Percentiles rank a stretch among this genome's conserved stretches.
These are phyloP conservation scores for Stichopus horrens DNA, from an alignment of 53 echinoderm and acorn worm genomes.

Conservation along the genomic window DNA sequence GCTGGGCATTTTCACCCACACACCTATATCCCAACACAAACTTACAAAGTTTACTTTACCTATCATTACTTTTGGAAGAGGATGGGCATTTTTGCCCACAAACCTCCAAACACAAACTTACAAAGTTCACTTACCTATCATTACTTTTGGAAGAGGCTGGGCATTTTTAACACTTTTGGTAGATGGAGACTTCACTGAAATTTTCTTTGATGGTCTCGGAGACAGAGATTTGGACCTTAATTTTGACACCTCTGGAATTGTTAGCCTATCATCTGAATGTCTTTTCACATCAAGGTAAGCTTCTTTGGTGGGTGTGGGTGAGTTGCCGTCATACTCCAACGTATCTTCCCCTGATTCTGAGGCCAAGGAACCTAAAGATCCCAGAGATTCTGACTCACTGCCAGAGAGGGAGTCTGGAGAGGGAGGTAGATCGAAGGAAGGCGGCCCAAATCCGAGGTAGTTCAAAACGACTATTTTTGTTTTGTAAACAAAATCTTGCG, in stretches of 20 bases:
- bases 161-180: slow-evolving; percentile 22
- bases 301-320: not conserved
- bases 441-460: slow-evolving; percentile 75
- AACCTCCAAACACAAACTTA: too few species aligned
- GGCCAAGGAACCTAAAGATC: not conserved
- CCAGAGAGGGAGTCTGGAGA: slow-evolving; percentile 37
- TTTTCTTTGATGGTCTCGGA: slow-evolving; percentile 3
- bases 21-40: too few species aligned
- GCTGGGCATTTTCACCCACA: not conserved
- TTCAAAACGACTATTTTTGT: slow-evolving; percentile 91
- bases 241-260: not conserved
- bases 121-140: not conserved
- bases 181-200: not conserved
- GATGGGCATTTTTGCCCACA: too few species aligned
- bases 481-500: slow-evolving; percentile 80
- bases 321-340: not conserved
- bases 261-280: not conserved
- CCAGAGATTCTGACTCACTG: slow-evolving; percentile 21
- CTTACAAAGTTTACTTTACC: not conserved
- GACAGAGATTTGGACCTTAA: slow-evolving; percentile 35
- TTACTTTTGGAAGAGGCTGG: not conserved
- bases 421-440: slow-evolving; percentile 55
- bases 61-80: not conserved
- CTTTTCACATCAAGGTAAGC: not conserved
- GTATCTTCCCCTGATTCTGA: slow-evolving; percentile 16